Evolutionary conservation across 2,797 vertebrate genomes (phyloP).

Genomic region (Mareca strepera): DNA sequence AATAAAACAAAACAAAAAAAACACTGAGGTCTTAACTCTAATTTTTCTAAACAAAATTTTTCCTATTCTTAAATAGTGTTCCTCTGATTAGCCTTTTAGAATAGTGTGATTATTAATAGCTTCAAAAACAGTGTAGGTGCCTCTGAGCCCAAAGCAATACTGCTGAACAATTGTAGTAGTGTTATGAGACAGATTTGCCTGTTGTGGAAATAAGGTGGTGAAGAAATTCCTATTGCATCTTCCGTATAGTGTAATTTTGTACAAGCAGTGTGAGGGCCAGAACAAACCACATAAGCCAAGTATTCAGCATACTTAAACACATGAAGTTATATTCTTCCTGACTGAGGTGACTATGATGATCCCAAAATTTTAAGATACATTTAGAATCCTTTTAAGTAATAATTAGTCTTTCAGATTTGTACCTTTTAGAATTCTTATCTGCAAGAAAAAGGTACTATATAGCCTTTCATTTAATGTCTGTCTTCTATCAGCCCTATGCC

Average conservation of each 20-base stretch:
- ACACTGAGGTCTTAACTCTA: rapidly evolving
- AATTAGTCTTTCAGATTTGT: neutral
- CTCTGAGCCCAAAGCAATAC: neutral
- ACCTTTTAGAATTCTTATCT: neutral
- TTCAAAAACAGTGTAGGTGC: neutral
- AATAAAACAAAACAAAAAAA: neutral
- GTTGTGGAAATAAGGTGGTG: neutral
- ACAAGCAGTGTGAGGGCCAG: neutral
- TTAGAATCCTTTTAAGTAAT: neutral
- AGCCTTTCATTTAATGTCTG: neutral
- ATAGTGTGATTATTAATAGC: neutral
- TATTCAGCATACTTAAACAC: neutral
- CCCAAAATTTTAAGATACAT: neutral
- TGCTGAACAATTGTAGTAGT: neutral
- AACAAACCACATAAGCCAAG: neutral
- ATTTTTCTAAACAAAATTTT: neutral
- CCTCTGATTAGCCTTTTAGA: neutral
- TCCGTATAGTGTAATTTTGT: neutral
- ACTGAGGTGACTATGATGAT: neutral
- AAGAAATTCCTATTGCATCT: neutral
- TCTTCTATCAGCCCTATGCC: neutral
- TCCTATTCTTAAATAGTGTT: neutral
- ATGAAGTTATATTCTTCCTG: neutral
- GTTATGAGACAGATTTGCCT: rapidly evolving
- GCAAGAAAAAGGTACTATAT: rapidly evolving